A percentile compares a stretch with the other conserved stretches of the same genome.
These are phyloP conservation scores for Coecobrya sp. DNA, from an alignment of 2,888 invertebrate species.

Conservation along the genomic window DNA sequence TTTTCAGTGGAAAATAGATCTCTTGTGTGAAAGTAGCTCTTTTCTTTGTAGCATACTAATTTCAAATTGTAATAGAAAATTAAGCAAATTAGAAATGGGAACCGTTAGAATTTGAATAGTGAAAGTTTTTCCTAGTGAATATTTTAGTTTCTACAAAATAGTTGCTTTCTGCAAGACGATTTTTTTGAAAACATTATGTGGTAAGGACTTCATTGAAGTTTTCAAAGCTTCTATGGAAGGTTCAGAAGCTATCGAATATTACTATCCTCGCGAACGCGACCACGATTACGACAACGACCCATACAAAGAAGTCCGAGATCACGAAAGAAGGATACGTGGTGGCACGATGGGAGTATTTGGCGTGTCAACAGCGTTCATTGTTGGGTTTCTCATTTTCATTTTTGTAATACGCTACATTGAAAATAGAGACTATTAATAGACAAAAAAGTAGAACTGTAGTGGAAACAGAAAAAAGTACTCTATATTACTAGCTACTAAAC, in stretches of 20 bases:
- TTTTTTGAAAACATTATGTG: neutral
- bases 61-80: neutral
- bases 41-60: neutral
- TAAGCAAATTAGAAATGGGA: neutral
- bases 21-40: neutral
- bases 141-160: neutral
- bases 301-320: constrained; percentile 25
- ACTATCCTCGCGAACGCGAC: neutral
- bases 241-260: neutral
- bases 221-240: constrained; percentile 12
- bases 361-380: constrained; percentile 77
- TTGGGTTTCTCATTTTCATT: constrained; percentile 78
- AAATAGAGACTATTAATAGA: constrained; percentile 52
- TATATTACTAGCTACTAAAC: neutral
- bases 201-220: neutral
- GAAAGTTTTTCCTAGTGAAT: neutral
- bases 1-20: neutral
- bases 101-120: neutral
- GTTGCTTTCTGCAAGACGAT: neutral
- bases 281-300: neutral
- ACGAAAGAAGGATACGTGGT: constrained; percentile 61
- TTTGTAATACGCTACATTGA: constrained; percentile 72
- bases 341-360: constrained; percentile 77
- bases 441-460: neutral
- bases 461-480: neutral